Evolutionary conservation across 2,797 vertebrate species (phyloP).

Genomic region (Tarsius wallacei): DNA sequence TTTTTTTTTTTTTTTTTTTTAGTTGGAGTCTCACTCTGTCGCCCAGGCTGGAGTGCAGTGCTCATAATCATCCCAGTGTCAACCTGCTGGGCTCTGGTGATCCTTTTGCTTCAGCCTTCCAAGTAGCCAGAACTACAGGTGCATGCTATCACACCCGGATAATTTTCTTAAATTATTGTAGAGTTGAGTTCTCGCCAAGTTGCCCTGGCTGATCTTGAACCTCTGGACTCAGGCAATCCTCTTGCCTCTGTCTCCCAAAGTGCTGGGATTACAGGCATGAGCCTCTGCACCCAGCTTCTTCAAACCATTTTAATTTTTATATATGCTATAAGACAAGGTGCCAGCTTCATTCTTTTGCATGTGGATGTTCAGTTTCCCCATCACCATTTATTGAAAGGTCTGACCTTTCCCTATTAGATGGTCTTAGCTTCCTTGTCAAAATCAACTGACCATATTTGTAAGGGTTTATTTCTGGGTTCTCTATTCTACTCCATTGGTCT

Average conservation of each 20-base stretch:
- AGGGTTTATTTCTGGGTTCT: conserved; percentile 39
- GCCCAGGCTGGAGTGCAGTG: too few relatives aligned
- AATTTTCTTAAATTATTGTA: too few relatives aligned
- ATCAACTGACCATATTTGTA: neutral
- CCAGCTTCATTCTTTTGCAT: neutral
- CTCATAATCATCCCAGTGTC: too few relatives aligned
- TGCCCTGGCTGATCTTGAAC: too few relatives aligned
- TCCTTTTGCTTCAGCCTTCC: too few relatives aligned
- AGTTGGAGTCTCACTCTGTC: too few relatives aligned
- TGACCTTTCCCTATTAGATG: neutral
- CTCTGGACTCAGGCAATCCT: too few relatives aligned
- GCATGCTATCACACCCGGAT: too few relatives aligned
- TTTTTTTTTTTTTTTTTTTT: neutral
- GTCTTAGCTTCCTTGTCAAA: conserved; percentile 10
- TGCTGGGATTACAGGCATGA: neutral
- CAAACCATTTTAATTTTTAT: neutral
- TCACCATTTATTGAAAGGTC: neutral
- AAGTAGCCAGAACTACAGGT: too few relatives aligned
- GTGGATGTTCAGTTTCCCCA: neutral
- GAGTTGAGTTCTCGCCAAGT: too few relatives aligned
- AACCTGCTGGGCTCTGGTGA: too few relatives aligned
- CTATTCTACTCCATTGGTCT: neutral
- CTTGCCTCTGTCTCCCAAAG: too few relatives aligned
- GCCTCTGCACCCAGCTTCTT: neutral
- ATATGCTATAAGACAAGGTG: neutral